These are phyloP conservation scores for Peromyscus attwateri DNA, from an alignment of 2,797 vertebrate genomes.

Conservation along the genomic window DNA sequence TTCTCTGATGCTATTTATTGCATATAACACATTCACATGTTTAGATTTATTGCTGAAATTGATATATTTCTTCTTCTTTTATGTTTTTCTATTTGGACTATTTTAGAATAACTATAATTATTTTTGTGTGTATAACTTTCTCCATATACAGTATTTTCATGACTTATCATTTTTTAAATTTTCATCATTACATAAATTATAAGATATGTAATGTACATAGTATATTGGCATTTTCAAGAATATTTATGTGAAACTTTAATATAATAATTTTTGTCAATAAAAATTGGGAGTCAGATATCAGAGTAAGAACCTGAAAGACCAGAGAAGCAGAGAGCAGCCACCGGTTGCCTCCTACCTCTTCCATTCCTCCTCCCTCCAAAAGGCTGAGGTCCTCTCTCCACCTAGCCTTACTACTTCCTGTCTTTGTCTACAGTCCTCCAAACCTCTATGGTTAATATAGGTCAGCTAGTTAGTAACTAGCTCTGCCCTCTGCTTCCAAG, in stretches of 20 bases:
- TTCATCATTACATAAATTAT: not conserved
- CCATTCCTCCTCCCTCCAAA: too few relatives aligned
- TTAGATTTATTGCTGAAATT: conserved; percentile 9
- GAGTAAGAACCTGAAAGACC: too few relatives aligned
- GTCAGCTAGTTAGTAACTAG: too few relatives aligned
- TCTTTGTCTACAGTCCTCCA: too few relatives aligned
- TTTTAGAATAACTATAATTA: not conserved
- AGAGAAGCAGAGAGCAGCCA: too few relatives aligned
- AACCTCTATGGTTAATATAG: too few relatives aligned
- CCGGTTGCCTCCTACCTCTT: too few relatives aligned
- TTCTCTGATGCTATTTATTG: not conserved
- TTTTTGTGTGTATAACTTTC: not conserved
- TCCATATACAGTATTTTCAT: not conserved
- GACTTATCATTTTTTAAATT: not conserved
- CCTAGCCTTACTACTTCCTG: too few relatives aligned
- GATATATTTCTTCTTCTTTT: not conserved
- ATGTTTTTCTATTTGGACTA: not conserved
- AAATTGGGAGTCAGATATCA: too few relatives aligned
- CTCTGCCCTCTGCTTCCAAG: too few relatives aligned
- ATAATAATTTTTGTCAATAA: too few relatives aligned
- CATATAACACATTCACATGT: not conserved
- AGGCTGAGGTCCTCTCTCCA: too few relatives aligned
- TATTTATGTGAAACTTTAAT: not conserved
- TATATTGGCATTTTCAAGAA: not conserved
- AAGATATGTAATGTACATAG: not conserved